These are phyloP conservation scores for Ormyrus pomaceus DNA, from an alignment of 2,888 invertebrate species.

Conservation along the genomic window DNA sequence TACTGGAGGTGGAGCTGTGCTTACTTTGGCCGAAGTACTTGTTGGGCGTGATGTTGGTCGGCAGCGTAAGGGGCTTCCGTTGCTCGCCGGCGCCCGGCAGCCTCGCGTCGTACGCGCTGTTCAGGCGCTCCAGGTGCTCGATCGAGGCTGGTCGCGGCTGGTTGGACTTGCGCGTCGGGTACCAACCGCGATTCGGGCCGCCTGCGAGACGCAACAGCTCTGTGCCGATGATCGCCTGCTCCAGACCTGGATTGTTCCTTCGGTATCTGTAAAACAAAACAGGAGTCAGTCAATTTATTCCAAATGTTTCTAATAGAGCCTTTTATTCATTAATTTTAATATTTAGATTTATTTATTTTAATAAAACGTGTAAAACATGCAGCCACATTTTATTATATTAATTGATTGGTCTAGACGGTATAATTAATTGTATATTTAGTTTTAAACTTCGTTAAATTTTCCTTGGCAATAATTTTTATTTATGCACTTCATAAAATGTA, in stretches of 20 bases:
- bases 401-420: no score
- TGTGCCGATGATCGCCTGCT: constrained; percentile 83
- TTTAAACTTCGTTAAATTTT: no score
- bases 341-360: no score
- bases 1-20: constrained; percentile 85
- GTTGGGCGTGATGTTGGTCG: constrained; percentile 89
- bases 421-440: no score
- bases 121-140: constrained; percentile 88
- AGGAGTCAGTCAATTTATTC: no score
- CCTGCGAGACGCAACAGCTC: constrained; percentile 87
- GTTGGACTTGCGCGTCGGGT: constrained; percentile 82
- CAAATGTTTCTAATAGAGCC: no score
- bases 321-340: no score
- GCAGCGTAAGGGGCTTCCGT: constrained; percentile 90
- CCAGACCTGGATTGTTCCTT: constrained; percentile 75
- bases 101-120: constrained; percentile 72
- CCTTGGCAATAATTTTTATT: no score
- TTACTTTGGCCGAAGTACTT: constrained; percentile 84
- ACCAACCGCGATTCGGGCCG: constrained; percentile 91
- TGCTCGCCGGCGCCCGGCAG: constrained; percentile 77
- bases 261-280: constrained; percentile 65
- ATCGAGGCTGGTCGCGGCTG: constrained; percentile 88
- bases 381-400: no score
- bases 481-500: no score
- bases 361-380: no score